Evolutionary conservation across 2,888 invertebrate genomes (phyloP).

Genomic region (Julus scandinavius): DNA sequence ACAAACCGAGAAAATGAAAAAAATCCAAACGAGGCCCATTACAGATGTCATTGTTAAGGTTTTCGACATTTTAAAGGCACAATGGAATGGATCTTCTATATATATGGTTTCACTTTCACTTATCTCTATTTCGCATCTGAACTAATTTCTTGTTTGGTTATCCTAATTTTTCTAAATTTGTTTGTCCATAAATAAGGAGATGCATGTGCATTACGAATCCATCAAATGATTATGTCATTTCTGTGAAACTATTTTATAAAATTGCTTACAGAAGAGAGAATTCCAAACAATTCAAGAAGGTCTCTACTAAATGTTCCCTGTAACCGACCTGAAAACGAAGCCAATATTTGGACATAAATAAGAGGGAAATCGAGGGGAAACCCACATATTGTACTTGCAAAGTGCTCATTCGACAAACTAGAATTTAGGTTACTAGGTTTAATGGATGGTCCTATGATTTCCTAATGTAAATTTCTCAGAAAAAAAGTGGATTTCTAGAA

Average conservation of each 20-base stretch:
- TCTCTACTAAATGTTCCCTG: not conserved
- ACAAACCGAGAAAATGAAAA: not conserved
- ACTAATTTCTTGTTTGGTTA: constrained; percentile 10
- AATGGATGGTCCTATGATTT: not conserved
- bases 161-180: not conserved
- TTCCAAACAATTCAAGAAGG: not conserved
- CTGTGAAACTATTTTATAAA: no score
- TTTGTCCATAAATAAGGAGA: not conserved
- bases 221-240: not conserved
- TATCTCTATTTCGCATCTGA: not conserved
- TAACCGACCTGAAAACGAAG: not conserved
- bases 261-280: not conserved
- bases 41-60: not conserved
- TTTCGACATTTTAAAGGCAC: not conserved
- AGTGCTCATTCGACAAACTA: not conserved
- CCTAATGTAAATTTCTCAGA: not conserved
- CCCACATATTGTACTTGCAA: not conserved
- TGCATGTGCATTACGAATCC: not conserved
- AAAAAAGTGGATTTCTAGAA: not conserved
- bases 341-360: not conserved
- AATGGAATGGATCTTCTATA: not conserved
- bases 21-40: not conserved
- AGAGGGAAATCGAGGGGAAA: not conserved
- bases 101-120: not conserved
- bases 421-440: not conserved